These are phyloP conservation scores for Philhelius pedissequus DNA, from an alignment of 2,888 invertebrate species.

Conservation along the genomic window DNA sequence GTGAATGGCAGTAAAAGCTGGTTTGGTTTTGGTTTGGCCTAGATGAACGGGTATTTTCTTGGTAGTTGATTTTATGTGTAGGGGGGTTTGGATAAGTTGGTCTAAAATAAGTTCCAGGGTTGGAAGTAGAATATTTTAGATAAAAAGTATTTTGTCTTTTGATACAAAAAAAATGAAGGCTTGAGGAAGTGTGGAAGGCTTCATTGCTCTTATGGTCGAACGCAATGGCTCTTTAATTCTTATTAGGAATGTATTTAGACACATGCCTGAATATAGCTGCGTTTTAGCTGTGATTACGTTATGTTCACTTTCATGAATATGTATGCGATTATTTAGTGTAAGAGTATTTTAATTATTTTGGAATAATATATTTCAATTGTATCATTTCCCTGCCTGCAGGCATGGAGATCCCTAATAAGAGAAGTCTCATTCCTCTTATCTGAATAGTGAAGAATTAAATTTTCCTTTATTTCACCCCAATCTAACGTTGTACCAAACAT, in stretches of 20 bases:
- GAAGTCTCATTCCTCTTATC: too few relatives aligned
- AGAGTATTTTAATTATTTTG: too few relatives aligned
- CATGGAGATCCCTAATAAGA: too few relatives aligned
- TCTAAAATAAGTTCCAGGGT: neutral
- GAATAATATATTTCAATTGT: too few relatives aligned
- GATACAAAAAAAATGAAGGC: constrained; percentile 8
- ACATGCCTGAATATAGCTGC: constrained; percentile 5
- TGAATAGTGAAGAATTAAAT: neutral
- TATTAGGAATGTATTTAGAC: neutral
- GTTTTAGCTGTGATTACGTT: constrained; percentile 1
- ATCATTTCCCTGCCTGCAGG: too few relatives aligned
- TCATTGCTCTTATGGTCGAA: constrained; percentile 14
- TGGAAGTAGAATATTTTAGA: neutral
- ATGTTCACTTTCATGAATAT: constrained; percentile 5
- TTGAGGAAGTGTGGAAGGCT: too few relatives aligned
- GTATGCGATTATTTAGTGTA: constrained; percentile 13
- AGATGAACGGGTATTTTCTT: neutral
- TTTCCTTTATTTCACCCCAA: neutral
- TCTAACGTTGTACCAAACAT: neutral
- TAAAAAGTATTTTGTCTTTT: constrained; percentile 8
- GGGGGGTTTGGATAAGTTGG: neutral
- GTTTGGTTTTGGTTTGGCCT: too few relatives aligned
- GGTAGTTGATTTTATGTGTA: neutral
- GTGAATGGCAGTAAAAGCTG: too few relatives aligned
- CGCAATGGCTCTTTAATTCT: constrained; percentile 9